phyloP scores from a whole-genome alignment of 1,140 invertebrate species.

The Calosoma granatense region DNA sequence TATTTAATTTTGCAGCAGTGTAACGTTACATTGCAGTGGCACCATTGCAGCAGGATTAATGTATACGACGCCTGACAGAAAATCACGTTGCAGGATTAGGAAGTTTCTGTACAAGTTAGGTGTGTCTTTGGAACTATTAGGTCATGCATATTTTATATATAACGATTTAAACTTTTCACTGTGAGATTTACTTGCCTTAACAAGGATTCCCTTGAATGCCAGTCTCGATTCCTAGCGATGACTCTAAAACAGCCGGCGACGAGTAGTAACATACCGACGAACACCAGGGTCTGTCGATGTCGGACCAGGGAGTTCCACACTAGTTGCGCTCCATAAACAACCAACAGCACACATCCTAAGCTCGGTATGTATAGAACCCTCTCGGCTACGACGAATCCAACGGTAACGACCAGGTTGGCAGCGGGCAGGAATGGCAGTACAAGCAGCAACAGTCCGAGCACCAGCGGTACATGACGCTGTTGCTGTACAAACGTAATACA shows the following conservation, averaged over 20 bases:
- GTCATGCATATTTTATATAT: neutral
- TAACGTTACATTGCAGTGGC: no score
- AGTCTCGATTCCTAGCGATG: conserved; percentile 61
- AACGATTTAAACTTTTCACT: neutral
- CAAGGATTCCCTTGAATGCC: conserved; percentile 65
- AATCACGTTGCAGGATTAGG: conserved; percentile 10
- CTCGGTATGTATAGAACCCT: conserved; percentile 83
- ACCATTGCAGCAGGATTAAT: no score
- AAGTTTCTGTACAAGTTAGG: conserved; percentile 8
- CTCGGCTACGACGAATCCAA: conserved; percentile 86
- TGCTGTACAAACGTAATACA: conserved; percentile 32
- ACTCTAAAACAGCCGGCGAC: conserved; percentile 53
- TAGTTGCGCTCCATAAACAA: conserved; percentile 50
- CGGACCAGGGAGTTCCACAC: conserved; percentile 42
- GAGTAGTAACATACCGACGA: conserved; percentile 46
- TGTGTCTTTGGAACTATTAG: neutral
- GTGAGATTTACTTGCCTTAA: conserved; percentile 43
- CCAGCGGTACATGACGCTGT: conserved; percentile 50
- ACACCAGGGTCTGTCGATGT: conserved; percentile 37
- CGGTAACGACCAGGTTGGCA: conserved; percentile 76
- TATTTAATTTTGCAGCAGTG: no score
- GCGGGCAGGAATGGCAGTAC: conserved; percentile 78
- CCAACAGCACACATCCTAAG: conserved; percentile 53
- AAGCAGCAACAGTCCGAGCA: conserved; percentile 53
- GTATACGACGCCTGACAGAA: conserved; percentile 13